phyloP scores from a whole-genome alignment of 2,113 vertebrate species.

The Rhea americana region DNA sequence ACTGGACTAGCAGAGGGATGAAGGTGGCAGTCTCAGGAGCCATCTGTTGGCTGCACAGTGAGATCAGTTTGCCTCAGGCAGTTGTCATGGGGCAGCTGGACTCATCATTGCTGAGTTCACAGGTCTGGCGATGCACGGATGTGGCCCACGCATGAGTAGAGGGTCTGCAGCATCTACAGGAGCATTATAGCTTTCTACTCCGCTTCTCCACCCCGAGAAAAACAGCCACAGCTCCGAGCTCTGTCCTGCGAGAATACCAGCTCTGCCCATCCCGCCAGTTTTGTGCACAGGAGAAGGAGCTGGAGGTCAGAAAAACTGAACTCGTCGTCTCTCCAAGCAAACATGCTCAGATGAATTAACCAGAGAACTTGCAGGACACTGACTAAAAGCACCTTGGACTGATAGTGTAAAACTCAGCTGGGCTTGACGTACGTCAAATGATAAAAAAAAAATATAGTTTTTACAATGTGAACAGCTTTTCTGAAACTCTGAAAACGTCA shows the following conservation, averaged over 20 bases:
- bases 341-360: not conserved
- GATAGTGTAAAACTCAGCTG: not conserved
- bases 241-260: not conserved
- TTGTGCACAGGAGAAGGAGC: not conserved
- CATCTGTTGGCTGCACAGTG: not conserved
- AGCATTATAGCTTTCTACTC: not conserved
- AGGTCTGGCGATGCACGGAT: not conserved
- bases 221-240: not conserved
- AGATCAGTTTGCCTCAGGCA: not conserved
- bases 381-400: not conserved
- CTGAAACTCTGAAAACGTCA: not conserved
- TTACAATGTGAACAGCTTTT: not conserved
- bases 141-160: rapidly evolving
- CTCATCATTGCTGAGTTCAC: not conserved
- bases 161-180: not conserved
- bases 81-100: not conserved
- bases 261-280: not conserved
- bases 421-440: not conserved
- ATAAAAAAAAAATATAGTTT: not conserved
- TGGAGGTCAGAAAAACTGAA: not conserved
- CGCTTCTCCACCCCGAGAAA: not conserved
- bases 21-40: not conserved
- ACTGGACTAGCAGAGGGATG: not conserved
- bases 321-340: not conserved
- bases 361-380: not conserved